Evolutionary conservation across 2,797 vertebrate species (phyloP), one percentile per base, ranked within the genome.

Genomic region (Gymnodraco acuticeps): DNA sequence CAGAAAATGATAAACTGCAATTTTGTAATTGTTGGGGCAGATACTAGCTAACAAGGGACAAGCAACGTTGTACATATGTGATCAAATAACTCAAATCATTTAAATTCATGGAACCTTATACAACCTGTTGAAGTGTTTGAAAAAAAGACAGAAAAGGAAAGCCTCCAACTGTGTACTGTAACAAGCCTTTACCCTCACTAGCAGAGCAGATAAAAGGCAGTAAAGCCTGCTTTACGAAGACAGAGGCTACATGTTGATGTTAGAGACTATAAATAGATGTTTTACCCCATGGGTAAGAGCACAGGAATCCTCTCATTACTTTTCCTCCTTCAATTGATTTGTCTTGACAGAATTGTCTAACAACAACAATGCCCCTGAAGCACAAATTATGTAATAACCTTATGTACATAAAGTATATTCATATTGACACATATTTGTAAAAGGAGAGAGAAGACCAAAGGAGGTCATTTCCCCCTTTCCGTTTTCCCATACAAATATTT

Each of bases 231-330:
- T 80, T 80, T 77, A 85, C 48, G 48, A 82, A 64, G 59, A 84
- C 31, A 3, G 73, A 81, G 64, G 84, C 78, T 68, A 70, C 53
- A 12, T 88, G 92, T 90, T 86, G 91, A 94, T 89, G 87, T 69
- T 70, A 67, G 63, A 10, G 42, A 74, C 84, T 91, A 87, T 81
- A 90, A 93, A 93, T 94, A 94, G 89, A 91, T 38, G 75, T 89
- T 90, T 89, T 83, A 75, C 83, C 90, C 90, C 65, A 27, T 56
- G 89, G 93, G 84, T 83, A 82, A 80, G 63, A 89, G 69, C 70
- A 52, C 58, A 82, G 81, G 77, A 90, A 90, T 89, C 86, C 85
- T 83, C 75, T 87, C 83, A 89, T 93, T 88, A 92, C 76, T 78
- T 66, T 51, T 70, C 78, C 52, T 65, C 74, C 76, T 52, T 56